phyloP scores from a whole-genome alignment of 2,888 invertebrate genomes.

The Melinopterus prodromus region DNA sequence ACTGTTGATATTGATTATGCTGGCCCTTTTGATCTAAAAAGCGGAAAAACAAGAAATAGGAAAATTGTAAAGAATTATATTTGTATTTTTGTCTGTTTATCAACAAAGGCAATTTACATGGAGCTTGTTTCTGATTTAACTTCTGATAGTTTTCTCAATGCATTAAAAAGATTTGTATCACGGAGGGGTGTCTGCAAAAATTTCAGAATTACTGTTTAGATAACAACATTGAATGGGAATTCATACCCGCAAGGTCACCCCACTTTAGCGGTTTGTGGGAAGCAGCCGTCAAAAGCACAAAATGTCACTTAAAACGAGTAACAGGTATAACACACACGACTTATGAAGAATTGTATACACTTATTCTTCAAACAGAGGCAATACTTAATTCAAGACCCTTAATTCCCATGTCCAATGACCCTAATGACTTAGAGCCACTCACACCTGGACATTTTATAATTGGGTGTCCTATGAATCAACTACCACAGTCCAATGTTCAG shows the following conservation, averaged over 20 bases:
- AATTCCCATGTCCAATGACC: conserved; percentile 12
- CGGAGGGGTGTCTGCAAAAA: conserved; percentile 36
- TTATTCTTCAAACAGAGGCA: conserved; percentile 9
- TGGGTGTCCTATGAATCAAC: too few relatives aligned
- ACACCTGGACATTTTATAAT: too few relatives aligned
- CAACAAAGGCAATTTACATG: conserved; percentile 44
- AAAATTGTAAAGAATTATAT: conserved; percentile 33
- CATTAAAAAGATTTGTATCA: conserved; percentile 39
- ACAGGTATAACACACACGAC: not conserved
- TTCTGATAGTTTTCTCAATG: too few relatives aligned
- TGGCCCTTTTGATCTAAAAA: conserved; percentile 44
- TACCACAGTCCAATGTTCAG: too few relatives aligned
- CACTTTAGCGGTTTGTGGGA: conserved; percentile 11
- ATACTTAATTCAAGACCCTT: conserved; percentile 8
- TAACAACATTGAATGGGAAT: conserved; percentile 8
- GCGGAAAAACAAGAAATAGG: conserved; percentile 38
- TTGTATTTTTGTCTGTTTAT: conserved; percentile 46
- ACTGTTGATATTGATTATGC: conserved; percentile 47
- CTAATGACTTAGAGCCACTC: conserved; percentile 9
- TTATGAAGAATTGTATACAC: conserved; percentile 15
- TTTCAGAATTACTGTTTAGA: conserved; percentile 28
- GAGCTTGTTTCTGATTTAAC: conserved; percentile 40
- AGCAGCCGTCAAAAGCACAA: conserved; percentile 11
- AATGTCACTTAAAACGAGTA: conserved; percentile 10
- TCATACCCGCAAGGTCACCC: not conserved